Base-by-base conservation (phyloP, 1,140 invertebrate genomes). In the Maniola jurtina region DNA sequence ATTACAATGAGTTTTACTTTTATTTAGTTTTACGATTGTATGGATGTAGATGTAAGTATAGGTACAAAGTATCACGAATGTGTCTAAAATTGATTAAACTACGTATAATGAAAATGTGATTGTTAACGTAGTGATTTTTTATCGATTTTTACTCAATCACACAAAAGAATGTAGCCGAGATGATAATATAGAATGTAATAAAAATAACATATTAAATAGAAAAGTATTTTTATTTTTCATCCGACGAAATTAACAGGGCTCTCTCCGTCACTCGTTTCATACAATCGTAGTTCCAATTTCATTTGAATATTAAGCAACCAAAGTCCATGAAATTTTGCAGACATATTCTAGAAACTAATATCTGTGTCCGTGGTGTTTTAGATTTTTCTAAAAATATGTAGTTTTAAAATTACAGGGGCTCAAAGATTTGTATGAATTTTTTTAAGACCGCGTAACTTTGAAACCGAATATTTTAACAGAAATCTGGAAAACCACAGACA, bases 81-180 rank as follows among this genome's bases (percentile, higher is more conserved):
- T 52, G 25, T 63, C 13, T 55, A 55, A 57, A 40, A 34, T 68
- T 64, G 71, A 66, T 71, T 61, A 67, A 59, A n/a, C 8, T 42
- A 42, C 3, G 6, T 47, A 65, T 70, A 70, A 70, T 59, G 14
- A 14, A 36, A 59, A 70, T 71, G 73, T 75, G 68, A 76, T 81
- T 83, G 63, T 81, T 79, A 73, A 48, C 70, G 63, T 81, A 80
- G 74, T 64, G 60, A 68, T 76, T 76, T 75, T 76, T 76, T 76
- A 68, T 69, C 56, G 58, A 71, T 81, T 84, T 84, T 81, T 83
- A 81, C 73, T 52, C 67, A 75, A 71, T 75, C 70, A 77, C 78
- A 79, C 72, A 75, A 72, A 73, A 45, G 45, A 59, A 68, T 80
- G 69, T 78, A 76, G 72, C 68, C 68, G 72, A 68, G 66, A 70